Evolutionary conservation across 2,797 vertebrate genomes (phyloP), one percentile per base, ranked within the genome.

Genomic region (Carduelis carduelis): DNA sequence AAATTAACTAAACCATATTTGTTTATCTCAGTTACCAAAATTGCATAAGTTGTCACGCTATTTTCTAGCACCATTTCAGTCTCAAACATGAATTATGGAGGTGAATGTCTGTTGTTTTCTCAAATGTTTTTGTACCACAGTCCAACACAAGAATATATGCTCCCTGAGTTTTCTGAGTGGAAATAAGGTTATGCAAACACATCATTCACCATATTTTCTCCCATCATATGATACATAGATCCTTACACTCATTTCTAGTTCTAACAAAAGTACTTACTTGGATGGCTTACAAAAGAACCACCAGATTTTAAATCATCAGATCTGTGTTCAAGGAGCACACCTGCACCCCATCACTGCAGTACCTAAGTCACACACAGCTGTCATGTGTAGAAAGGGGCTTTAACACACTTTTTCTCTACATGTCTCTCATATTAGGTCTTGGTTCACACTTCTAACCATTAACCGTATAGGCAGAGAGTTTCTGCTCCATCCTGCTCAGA

Each of bases 391-490:
- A 57, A 89, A 82, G 1, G 13, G 24, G 4, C 1, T 65, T 82
- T 76, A 68, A 26, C 19, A 27, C 1, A 0, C 8, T 20, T 77
- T 65, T 90, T 43, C 17, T 59, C 50, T 57, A 4, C 0, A 0
- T 14, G 8, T 59, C 27, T 52, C 28, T 88, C 16, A 7, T 28
- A 24, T 14, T 23, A 52, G 12, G 8, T 56, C 22, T 63, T 52
- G 6, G 6, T 21, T 50, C 10, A 2, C 0, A 1, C 4, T 69
- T 30, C 9, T 10, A 34, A 26, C 5, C 7, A 52, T 12, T 50
- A 39, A 35, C 19, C n/a, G 43, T 6, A 3, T 14, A 6, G 4
- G 13, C 4, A 37, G 12, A 49, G 30, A 26, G 5, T 2, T 90
- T 9, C 34, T 75, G n/a, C 32, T 86, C 34, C 3, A 2, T 17